A percentile compares a stretch with the other conserved stretches of the same genome.
phyloP scores from a whole-genome alignment of 2,888 invertebrate genomes.

The Agriopis leucophaearia region DNA sequence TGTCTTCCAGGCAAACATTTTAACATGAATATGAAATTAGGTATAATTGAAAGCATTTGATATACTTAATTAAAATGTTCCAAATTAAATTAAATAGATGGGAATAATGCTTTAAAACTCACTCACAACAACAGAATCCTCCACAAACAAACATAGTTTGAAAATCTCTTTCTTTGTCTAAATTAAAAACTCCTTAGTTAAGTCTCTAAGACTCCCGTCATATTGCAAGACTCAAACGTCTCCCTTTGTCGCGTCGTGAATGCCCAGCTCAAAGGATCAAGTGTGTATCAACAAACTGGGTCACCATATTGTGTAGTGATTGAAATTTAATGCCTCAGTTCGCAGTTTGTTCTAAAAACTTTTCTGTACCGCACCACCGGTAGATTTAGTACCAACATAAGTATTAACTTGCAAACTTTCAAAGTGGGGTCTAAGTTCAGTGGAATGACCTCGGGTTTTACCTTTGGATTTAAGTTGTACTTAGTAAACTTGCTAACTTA shows the following conservation, averaged over 20 bases:
- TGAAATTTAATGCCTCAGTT: constrained; percentile 69
- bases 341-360: constrained; percentile 60
- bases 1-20: too few relatives aligned
- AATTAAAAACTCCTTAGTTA: background rate
- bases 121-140: too few relatives aligned
- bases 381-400: constrained; percentile 41
- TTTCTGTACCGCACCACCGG: constrained; percentile 48
- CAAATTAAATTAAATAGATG: too few relatives aligned
- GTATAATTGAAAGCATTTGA: too few relatives aligned
- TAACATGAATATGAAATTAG: too few relatives aligned
- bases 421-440: constrained; percentile 45
- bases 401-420: constrained; percentile 43
- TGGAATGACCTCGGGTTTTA: constrained; percentile 46
- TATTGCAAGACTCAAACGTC: constrained; percentile 20
- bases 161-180: background rate
- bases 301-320: constrained; percentile 68
- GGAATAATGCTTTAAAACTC: too few relatives aligned
- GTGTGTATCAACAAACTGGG: constrained; percentile 55
- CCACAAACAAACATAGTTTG: too few relatives aligned
- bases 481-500: constrained; percentile 36
- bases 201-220: background rate
- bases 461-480: constrained; percentile 42
- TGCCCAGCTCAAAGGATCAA: constrained; percentile 49
- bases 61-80: too few relatives aligned
- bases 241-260: constrained; percentile 36